These are phyloP conservation scores for Bos indicus DNA, from an alignment of 2,113 vertebrate genomes.

Conservation along the genomic window DNA sequence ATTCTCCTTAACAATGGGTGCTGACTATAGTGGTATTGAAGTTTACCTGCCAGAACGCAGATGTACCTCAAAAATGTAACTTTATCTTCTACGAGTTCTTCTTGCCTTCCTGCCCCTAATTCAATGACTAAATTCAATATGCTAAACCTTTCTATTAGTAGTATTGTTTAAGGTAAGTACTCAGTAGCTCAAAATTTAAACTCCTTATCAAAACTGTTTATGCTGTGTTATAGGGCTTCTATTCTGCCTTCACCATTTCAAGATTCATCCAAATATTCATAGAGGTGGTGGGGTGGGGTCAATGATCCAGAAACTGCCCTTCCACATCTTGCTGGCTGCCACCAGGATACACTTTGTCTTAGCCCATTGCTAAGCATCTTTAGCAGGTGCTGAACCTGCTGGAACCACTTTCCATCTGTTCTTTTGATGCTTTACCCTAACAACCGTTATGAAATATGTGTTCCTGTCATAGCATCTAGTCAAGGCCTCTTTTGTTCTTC, in stretches of 20 bases:
- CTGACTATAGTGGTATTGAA: not conserved
- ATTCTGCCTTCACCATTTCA: not conserved
- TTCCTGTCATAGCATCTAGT: not conserved
- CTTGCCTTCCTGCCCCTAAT: not conserved
- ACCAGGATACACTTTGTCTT: not conserved
- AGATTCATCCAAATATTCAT: not conserved
- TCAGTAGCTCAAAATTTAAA: not conserved
- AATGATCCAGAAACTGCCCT: not conserved
- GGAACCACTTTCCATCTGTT: not conserved
- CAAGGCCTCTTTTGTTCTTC: not conserved
- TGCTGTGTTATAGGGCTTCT: not conserved
- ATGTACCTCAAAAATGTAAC: not conserved
- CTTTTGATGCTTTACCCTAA: not conserved
- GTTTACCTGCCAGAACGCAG: not conserved
- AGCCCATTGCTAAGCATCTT: not conserved
- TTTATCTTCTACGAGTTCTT: not conserved
- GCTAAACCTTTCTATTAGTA: not conserved
- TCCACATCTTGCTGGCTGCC: not conserved
- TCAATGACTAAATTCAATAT: not conserved
- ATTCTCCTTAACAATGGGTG: not conserved
- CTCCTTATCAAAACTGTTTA: not conserved
- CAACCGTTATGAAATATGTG: not conserved
- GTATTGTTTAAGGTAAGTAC: not conserved
- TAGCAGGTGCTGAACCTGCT: not conserved
- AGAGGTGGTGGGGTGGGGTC: accelerated